Conservation (phyloP, 2,113 vertebrate genomes). For the Oxyura jamaicensis region DNA sequence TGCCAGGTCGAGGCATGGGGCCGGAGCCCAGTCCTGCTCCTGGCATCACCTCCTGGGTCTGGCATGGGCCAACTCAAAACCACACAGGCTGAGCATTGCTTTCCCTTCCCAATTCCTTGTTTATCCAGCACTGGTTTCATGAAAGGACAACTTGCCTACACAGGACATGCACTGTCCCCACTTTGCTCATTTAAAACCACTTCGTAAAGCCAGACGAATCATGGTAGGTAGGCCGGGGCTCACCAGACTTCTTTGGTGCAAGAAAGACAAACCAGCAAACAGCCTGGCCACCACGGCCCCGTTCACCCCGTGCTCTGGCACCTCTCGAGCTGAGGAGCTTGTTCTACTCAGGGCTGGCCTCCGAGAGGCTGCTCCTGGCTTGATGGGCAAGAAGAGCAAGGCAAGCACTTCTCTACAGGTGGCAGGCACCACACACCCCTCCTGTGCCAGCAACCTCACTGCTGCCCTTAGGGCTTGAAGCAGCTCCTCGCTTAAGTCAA, state of each 20-base stretch:
- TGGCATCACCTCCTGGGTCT: background rate
- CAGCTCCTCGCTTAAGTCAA: background rate
- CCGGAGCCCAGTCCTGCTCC: background rate
- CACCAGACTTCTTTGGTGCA: background rate
- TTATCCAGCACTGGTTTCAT: background rate
- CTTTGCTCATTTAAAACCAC: background rate
- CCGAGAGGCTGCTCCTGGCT: background rate
- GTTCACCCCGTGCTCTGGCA: background rate
- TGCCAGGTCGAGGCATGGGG: background rate
- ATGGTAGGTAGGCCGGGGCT: fast-evolving
- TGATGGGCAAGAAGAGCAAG: background rate
- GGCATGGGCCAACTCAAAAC: background rate
- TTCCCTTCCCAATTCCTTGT: background rate
- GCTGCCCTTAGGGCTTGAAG: background rate
- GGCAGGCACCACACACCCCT: background rate
- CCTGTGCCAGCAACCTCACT: background rate
- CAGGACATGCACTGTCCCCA: background rate
- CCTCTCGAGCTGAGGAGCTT: background rate
- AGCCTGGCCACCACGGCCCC: fast-evolving
- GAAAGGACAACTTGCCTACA: background rate
- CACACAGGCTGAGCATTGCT: background rate
- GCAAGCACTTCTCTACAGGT: fast-evolving
- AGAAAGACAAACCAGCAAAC: background rate
- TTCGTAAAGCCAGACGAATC: background rate
- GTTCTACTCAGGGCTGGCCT: too few species aligned